phyloP scores from a whole-genome alignment of 2,797 vertebrate genomes.

The Falco biarmicus region DNA sequence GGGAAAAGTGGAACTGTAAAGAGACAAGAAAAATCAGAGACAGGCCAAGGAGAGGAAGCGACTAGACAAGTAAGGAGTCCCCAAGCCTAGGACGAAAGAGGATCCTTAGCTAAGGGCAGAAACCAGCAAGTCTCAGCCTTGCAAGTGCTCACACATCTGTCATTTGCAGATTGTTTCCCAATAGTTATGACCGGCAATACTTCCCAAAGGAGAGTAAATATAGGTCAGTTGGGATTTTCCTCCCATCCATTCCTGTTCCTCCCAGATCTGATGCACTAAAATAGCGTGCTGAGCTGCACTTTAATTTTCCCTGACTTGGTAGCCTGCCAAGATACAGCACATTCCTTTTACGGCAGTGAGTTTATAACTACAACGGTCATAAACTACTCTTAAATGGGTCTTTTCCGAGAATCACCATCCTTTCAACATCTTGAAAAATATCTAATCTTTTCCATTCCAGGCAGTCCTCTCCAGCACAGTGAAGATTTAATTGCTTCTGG shows the following conservation, averaged over 20 bases:
- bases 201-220: background rate
- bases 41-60: background rate
- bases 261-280: background rate
- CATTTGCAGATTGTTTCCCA: background rate
- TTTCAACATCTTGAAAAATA: conserved; percentile 53
- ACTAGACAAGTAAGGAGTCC: background rate
- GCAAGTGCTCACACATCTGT: background rate
- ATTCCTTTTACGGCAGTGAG: conserved; percentile 48
- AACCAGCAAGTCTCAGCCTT: background rate
- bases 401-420: background rate
- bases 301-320: conserved; percentile 14
- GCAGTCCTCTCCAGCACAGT: background rate
- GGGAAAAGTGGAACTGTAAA: background rate
- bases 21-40: background rate
- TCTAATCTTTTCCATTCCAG: conserved; percentile 39
- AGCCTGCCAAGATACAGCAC: background rate
- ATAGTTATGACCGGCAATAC: background rate
- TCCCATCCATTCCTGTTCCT: background rate
- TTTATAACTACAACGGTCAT: conserved; percentile 5
- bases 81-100: background rate
- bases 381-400: conserved; percentile 50
- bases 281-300: background rate
- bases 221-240: background rate
- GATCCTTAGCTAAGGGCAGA: background rate
- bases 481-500: conserved; percentile 50